Base-by-base conservation (phyloP, 2,888 invertebrate genomes). In the Caenorhabditis sp. region DNA sequence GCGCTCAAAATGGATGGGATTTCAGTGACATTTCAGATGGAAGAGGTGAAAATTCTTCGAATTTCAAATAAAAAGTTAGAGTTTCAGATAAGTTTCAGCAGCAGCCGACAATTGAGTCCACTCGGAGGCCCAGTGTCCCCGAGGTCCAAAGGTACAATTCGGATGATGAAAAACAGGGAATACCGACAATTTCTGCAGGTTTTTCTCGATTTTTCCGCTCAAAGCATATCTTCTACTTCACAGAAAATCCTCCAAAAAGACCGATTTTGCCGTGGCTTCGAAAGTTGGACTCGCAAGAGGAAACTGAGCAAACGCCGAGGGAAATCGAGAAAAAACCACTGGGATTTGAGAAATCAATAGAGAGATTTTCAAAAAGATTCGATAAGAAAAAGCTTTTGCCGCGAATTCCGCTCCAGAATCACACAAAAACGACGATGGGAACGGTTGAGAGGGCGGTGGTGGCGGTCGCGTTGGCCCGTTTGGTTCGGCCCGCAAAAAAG, bases 11-110 rank as follows among this genome's bases (percentile, higher is more conserved):
- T 26, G 26, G 43, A 1, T 68, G 68, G 68, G 59, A 68, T 27
- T 59, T 59, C n/a, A 59, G 35, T 22, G 58, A 68, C 45, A 43
- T 59, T 50, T n/a, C n/a, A n/a, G n/a, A n/a, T n/a, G n/a, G n/a
- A n/a, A n/a, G n/a, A n/a, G n/a, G n/a, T n/a, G n/a, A n/a, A n/a
- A n/a, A n/a, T n/a, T n/a, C n/a, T 35, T 30, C 5, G 30, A 30
- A 35, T 35, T 9, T 35, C 6, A 35, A 35, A 35, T 35, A n/a
- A n/a, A n/a, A n/a, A n/a, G n/a, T n/a, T n/a, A n/a, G n/a, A n/a
- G n/a, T n/a, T 35, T 9, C 35, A 35, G 35, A 35, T 2, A 35
- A 35, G 13, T 9, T 35, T 2, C 9, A 35, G 35, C 15, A 20
- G 9, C 35, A 20, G 9, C 13, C 35, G n/a, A n/a, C n/a, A n/a